Conservation (phyloP, 2,888 invertebrate species). For the Parnassius orleans region DNA sequence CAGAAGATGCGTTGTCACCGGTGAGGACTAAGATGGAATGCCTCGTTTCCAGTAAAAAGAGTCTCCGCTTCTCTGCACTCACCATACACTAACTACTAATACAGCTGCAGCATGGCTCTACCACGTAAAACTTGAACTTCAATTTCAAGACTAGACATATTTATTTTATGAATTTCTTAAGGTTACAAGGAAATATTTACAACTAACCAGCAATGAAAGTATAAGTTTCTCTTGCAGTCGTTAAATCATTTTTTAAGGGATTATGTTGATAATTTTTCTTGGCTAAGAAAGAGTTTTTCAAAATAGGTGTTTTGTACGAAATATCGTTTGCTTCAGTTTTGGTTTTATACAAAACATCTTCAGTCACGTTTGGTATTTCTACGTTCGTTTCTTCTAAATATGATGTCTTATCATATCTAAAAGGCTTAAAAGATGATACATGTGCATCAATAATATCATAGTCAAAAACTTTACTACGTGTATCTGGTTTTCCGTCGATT, state of each 20-base stretch:
- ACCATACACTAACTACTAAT: too few relatives aligned
- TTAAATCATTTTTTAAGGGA: not conserved
- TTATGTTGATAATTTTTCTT: conserved; percentile 5
- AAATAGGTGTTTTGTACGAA: not conserved
- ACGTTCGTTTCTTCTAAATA: conserved; percentile 42
- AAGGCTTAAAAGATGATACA: conserved; percentile 35
- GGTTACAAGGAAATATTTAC: too few relatives aligned
- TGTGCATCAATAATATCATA: conserved; percentile 38
- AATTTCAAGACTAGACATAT: too few relatives aligned
- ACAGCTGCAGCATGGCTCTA: too few relatives aligned
- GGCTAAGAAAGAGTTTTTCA: conserved; percentile 2
- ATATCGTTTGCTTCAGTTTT: conserved; percentile 7
- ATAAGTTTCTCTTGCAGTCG: not conserved
- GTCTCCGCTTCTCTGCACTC: too few relatives aligned
- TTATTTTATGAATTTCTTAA: too few relatives aligned
- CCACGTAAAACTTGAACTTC: too few relatives aligned
- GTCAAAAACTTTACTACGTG: conserved; percentile 34
- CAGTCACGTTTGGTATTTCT: conserved; percentile 50
- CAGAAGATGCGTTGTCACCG: too few relatives aligned
- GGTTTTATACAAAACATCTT: conserved; percentile 20
- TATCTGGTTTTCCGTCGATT: conserved; percentile 26
- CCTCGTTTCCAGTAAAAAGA: too few relatives aligned
- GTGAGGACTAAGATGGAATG: too few relatives aligned
- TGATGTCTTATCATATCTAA: conserved; percentile 36
- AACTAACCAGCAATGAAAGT: not conserved